Conservation (phyloP, 2,888 invertebrate genomes). For the Habroteleia sp. region DNA sequence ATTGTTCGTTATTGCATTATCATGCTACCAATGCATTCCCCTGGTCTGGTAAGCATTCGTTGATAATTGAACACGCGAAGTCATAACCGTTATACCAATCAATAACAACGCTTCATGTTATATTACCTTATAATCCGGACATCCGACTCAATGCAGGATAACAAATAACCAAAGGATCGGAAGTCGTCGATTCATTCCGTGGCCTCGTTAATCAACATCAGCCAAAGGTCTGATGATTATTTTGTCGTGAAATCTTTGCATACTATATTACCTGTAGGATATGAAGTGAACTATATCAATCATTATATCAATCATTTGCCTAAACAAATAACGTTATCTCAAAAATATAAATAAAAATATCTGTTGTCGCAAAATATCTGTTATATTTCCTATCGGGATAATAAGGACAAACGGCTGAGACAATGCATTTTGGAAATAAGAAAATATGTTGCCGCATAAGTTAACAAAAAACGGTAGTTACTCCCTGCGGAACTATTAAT, state of each 20-base stretch:
- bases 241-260: conserved; percentile 1
- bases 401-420: conserved; percentile 26
- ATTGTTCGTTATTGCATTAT: conserved; percentile 76
- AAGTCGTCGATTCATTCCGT: conserved; percentile 12
- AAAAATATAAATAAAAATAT: too few relatives aligned
- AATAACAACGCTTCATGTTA: conserved; percentile 68
- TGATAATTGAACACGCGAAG: conserved; percentile 79
- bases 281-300: too few relatives aligned
- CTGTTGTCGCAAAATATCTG: too few relatives aligned
- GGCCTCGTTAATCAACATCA: conserved; percentile 25
- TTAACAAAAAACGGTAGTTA: conserved; percentile 40
- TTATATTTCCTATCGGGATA: conserved; percentile 1
- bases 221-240: too few relatives aligned
- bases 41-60: conserved; percentile 62
- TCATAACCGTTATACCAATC: conserved; percentile 80
- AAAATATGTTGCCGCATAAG: conserved; percentile 43
- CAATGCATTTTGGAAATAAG: conserved; percentile 42
- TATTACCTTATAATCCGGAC: conserved; percentile 46
- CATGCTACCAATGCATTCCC: conserved; percentile 62
- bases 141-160: conserved; percentile 27
- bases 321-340: background rate
- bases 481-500: conserved; percentile 54
- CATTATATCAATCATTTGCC: too few relatives aligned
- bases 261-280: too few relatives aligned
- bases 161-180: conserved; percentile 34